A percentile compares a stretch with the other conserved stretches of the same genome.
Evolutionary conservation across 2,888 invertebrate genomes (phyloP).

Genomic region (Microplitis deprimator): DNA sequence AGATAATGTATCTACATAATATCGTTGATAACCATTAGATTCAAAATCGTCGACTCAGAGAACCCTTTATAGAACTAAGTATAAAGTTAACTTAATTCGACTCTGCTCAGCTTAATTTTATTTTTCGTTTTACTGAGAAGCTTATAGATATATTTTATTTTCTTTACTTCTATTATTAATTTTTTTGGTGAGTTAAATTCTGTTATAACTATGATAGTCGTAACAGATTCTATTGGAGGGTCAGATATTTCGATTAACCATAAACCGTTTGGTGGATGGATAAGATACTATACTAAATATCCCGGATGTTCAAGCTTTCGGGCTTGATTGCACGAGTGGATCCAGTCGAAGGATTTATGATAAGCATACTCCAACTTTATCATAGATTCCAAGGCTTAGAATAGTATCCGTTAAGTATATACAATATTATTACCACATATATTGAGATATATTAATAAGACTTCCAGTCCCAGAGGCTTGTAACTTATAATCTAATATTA

Average conservation of each 20-base stretch:
- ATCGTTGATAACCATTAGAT: too few species aligned
- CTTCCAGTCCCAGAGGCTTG: background rate
- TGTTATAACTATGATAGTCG: background rate
- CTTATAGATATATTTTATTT: background rate
- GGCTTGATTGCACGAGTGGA: constrained; percentile 7
- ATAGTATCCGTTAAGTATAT: background rate
- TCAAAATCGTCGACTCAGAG: too few species aligned
- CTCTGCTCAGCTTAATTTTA: background rate
- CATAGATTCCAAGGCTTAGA: background rate
- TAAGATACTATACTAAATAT: background rate
- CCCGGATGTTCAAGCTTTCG: background rate
- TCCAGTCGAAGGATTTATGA: constrained; percentile 22
- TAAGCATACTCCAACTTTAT: constrained; percentile 5
- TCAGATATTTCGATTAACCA: constrained; percentile 29
- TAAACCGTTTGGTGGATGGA: constrained; percentile 23
- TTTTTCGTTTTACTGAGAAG: background rate
- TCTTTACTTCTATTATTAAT: background rate
- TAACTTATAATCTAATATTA: background rate
- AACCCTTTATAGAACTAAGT: too few species aligned
- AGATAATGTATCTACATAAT: too few species aligned
- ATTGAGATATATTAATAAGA: background rate
- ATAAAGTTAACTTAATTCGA: too few species aligned
- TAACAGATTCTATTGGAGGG: background rate
- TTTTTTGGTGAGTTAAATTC: background rate
- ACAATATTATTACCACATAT: background rate